A percentile compares a stretch with the other conserved stretches of the same genome.
phyloP scores from a whole-genome alignment of 1,140 invertebrate genomes.

The Amyelois transitella region DNA sequence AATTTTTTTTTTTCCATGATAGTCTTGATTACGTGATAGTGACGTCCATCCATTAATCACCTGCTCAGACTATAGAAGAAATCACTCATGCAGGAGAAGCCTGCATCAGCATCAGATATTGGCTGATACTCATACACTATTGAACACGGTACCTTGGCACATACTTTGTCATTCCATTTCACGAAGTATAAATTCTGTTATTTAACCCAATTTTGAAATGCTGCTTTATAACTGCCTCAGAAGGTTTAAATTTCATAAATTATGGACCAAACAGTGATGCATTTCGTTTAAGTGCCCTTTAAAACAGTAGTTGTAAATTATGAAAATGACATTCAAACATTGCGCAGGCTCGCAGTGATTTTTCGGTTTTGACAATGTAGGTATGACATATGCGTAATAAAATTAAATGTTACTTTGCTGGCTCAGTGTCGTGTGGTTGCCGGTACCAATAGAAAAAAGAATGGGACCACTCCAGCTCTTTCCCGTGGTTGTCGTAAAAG shows the following conservation, averaged over 20 bases:
- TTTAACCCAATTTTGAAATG: not conserved
- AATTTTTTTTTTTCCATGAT: no score
- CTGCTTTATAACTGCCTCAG: not conserved
- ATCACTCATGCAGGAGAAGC: no score
- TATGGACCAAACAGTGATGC: not conserved
- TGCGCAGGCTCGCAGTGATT: not conserved
- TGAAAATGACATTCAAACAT: conserved; percentile 9
- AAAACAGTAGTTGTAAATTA: conserved; percentile 24
- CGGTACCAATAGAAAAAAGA: no score
- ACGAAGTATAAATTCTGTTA: not conserved
- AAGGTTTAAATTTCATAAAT: not conserved
- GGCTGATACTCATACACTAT: not conserved
- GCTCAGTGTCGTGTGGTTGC: no score
- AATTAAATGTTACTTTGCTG: not conserved
- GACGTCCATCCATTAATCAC: no score
- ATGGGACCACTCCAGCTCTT: no score
- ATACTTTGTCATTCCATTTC: conserved; percentile 10
- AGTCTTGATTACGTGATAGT: no score
- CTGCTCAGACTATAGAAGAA: no score
- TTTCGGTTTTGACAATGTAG: not conserved
- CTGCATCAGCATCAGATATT: not conserved
- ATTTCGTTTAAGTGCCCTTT: conserved; percentile 5
- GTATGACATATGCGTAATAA: not conserved
- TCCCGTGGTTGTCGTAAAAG: no score
- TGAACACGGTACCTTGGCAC: not conserved